Evolutionary conservation across 2,113 vertebrate species (phyloP).

Genomic region (Amblyornis subalaris): DNA sequence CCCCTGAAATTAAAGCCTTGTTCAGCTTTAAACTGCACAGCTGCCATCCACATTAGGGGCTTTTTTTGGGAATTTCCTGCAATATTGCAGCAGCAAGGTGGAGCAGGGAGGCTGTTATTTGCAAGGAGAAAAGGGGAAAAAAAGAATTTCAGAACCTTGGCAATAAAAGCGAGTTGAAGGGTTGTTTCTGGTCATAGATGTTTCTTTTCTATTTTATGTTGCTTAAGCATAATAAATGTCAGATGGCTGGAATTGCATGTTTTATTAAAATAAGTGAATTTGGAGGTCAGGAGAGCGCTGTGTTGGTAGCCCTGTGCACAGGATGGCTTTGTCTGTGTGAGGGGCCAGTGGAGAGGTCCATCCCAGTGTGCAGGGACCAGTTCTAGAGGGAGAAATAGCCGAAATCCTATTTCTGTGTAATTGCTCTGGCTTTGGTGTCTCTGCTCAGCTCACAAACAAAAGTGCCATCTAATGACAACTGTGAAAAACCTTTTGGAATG

Average conservation of each 20-base stretch:
- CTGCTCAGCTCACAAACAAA: not conserved
- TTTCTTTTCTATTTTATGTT: conserved; percentile 55
- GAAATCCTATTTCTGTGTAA: fast-evolving
- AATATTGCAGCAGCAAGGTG: not conserved
- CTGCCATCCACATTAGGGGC: conserved; percentile 3
- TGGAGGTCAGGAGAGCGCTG: not conserved
- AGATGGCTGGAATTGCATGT: conserved; percentile 25
- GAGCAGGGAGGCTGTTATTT: not conserved
- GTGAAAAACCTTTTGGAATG: not conserved
- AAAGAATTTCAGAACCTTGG: conserved; percentile 2
- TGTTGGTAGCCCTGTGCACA: not conserved
- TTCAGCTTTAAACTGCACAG: not conserved
- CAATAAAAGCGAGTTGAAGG: conserved; percentile 37
- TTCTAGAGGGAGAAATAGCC: not conserved
- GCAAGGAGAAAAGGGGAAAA: not conserved
- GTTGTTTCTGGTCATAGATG: conserved; percentile 48
- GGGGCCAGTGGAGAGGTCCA: not conserved
- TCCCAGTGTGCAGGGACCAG: fast-evolving
- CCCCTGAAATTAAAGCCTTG: not conserved
- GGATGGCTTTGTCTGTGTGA: not conserved
- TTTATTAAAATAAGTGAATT: conserved; percentile 38
- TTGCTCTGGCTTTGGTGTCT: not conserved
- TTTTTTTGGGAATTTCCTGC: conserved; percentile 3
- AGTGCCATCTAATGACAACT: not conserved
- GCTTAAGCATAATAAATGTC: conserved; percentile 54